A percentile compares a stretch with the other conserved stretches of the same genome.
These are phyloP conservation scores for Aspidiotus destructor DNA, from an alignment of 2,888 invertebrate genomes.

Conservation along the genomic window DNA sequence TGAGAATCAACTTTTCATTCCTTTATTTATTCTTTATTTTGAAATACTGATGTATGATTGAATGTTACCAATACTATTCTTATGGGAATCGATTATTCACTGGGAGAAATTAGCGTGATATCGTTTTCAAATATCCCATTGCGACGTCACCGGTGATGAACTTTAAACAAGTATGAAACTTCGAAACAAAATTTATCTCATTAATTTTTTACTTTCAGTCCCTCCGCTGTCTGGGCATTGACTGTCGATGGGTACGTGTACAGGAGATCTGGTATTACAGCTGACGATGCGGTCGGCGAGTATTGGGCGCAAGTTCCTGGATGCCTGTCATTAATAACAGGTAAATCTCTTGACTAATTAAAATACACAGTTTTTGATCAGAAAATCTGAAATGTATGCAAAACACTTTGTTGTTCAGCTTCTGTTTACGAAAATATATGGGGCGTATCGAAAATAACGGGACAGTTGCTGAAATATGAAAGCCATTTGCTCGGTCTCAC, in stretches of 20 bases:
- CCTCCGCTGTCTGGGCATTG: conserved; percentile 45
- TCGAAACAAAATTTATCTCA: too few relatives aligned
- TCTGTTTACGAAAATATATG: conserved; percentile 13
- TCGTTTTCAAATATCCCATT: too few relatives aligned
- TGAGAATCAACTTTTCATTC: too few relatives aligned
- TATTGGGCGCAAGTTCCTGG: conserved; percentile 44
- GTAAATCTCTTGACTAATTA: conserved; percentile 35
- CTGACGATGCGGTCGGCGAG: conserved; percentile 45
- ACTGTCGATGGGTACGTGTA: conserved; percentile 42
- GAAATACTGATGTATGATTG: too few relatives aligned
- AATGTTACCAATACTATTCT: too few relatives aligned
- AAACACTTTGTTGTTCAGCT: background rate
- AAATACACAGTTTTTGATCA: background rate
- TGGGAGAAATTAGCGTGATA: too few relatives aligned
- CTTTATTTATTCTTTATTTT: too few relatives aligned
- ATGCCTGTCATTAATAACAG: conserved; percentile 39
- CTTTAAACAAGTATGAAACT: too few relatives aligned
- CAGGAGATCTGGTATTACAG: conserved; percentile 44
- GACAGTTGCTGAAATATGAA: conserved; percentile 9
- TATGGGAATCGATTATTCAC: too few relatives aligned
- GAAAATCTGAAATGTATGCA: background rate
- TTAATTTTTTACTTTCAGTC: conserved; percentile 37
- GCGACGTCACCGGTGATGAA: too few relatives aligned
- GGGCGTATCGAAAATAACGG: conserved; percentile 12
- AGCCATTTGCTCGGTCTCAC: conserved; percentile 11